A percentile compares a stretch with the other conserved stretches of the same genome.
These are phyloP conservation scores for Platyscapa corneri DNA, from an alignment of 1,140 invertebrate species.

Conservation along the genomic window DNA sequence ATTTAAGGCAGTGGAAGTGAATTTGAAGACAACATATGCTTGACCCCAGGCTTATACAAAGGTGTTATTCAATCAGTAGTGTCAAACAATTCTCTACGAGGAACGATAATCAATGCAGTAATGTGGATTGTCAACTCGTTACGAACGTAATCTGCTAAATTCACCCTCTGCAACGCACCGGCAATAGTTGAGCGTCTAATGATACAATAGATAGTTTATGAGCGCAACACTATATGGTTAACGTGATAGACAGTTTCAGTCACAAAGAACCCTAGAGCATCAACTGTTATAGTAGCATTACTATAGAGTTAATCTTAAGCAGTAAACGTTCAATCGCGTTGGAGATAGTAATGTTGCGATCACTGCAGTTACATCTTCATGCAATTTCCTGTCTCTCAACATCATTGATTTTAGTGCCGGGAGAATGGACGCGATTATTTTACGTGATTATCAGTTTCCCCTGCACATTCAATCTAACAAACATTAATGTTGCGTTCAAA, in stretches of 20 bases:
- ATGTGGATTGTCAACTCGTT: neutral
- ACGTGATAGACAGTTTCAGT: neutral
- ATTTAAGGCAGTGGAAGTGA: too few relatives aligned
- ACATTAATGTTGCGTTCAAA: neutral
- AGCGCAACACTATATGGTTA: neutral
- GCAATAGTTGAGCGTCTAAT: neutral
- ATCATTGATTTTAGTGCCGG: slow-evolving; percentile 3
- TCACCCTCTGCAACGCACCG: too few relatives aligned
- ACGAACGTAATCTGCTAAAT: neutral
- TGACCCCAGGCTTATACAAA: too few relatives aligned
- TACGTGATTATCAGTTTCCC: slow-evolving; percentile 1
- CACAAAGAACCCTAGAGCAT: neutral
- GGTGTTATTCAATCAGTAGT: neutral
- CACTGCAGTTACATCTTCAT: neutral
- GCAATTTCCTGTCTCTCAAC: slow-evolving; percentile 3
- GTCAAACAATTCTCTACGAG: neutral
- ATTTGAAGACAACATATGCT: too few relatives aligned
- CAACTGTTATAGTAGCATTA: slow-evolving; percentile 7
- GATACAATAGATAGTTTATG: neutral
- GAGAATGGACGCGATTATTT: slow-evolving; percentile 8
- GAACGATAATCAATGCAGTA: neutral
- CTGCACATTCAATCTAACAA: neutral
- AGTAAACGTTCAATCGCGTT: neutral
- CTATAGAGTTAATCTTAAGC: neutral
- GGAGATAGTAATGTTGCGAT: neutral